A percentile compares a stretch with the other conserved stretches of the same genome.
These are phyloP conservation scores for Crotalus helleri DNA, from an alignment of 2,113 vertebrate species.

Conservation along the genomic window DNA sequence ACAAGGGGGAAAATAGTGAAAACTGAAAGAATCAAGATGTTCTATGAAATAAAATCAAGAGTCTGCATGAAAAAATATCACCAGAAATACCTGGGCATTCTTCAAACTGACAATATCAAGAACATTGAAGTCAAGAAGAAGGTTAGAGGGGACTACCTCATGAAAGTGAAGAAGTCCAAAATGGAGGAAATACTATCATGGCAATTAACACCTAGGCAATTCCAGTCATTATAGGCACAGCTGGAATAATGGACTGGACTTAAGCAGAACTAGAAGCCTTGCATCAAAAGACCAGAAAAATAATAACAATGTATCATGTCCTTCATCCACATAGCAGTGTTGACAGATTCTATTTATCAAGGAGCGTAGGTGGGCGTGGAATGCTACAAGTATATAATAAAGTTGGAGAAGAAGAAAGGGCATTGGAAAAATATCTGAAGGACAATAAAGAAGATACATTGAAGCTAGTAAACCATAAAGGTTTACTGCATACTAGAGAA, in stretches of 20 bases:
- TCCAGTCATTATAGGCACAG: background rate
- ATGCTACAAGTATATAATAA: background rate
- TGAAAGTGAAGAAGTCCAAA: background rate
- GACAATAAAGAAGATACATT: background rate
- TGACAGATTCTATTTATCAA: background rate
- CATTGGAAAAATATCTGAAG: background rate
- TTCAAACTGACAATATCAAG: background rate
- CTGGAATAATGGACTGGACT: background rate
- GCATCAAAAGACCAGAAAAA: background rate
- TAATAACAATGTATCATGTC: background rate
- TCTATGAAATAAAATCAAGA: too few relatives aligned
- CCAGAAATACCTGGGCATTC: background rate
- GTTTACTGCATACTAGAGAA: background rate
- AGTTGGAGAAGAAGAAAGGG: background rate
- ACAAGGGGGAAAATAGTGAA: background rate
- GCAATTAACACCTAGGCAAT: background rate
- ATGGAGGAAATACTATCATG: background rate
- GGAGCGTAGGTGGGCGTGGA: background rate
- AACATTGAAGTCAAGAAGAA: background rate
- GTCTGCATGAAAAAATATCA: too few relatives aligned
- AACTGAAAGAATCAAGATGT: background rate
- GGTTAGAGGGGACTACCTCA: background rate
- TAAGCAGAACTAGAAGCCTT: background rate
- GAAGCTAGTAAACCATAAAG: background rate
- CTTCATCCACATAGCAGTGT: background rate